These are phyloP conservation scores for Phenganax subtilis DNA, from an alignment of 92 coral and sea anemone species.

Conservation along the genomic window DNA sequence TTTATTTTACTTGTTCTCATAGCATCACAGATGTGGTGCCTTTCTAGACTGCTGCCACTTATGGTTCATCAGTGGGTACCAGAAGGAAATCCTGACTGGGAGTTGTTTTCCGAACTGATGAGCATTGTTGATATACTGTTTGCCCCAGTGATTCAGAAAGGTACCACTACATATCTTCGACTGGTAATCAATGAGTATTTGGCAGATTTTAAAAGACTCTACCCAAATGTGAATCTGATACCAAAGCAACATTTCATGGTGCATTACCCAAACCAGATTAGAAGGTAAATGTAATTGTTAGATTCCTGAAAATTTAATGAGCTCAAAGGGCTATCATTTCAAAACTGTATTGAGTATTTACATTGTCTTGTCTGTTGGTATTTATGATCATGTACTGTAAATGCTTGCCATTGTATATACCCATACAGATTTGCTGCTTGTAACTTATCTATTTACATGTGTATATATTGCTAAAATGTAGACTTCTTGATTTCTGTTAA, in stretches of 20 bases:
- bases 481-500: no score
- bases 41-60: conserved; percentile 41
- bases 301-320: not conserved
- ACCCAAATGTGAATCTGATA: conserved; percentile 15
- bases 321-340: not conserved
- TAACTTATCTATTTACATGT: no score
- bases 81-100: conserved; percentile 24
- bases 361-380: no score
- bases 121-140: not conserved
- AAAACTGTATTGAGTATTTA: not conserved
- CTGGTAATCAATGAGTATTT: conserved; percentile 23
- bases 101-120: conserved; percentile 28
- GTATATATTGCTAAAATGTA: no score
- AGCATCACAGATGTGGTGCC: conserved; percentile 52
- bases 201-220: conserved; percentile 18
- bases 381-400: no score
- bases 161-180: conserved; percentile 11
- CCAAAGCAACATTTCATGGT: conserved; percentile 45
- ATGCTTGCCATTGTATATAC: no score
- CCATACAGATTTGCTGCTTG: no score
- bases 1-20: not conserved
- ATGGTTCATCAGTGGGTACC: conserved; percentile 30
- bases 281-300: not conserved
- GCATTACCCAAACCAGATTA: conserved; percentile 29
- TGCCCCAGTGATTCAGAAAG: conserved; percentile 36